phyloP scores from a whole-genome alignment of 2,797 vertebrate species.

The Oophaga sylvatica region DNA sequence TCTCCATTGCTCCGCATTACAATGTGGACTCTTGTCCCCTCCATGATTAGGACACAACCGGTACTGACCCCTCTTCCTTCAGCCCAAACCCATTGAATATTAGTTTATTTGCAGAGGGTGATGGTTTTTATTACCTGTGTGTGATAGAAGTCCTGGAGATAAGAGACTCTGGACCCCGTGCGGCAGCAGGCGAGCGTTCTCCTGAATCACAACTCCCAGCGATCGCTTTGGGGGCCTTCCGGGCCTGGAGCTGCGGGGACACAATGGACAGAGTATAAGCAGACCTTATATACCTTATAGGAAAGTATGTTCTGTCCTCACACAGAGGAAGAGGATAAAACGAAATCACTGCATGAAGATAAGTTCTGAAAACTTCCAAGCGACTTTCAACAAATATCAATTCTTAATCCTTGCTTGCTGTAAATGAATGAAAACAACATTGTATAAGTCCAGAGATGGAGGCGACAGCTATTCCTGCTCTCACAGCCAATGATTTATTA shows the following conservation, averaged over 20 bases:
- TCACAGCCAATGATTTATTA: no score
- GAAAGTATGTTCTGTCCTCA: background rate
- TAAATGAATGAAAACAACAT: no score
- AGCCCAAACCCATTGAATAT: slow-evolving; percentile 74
- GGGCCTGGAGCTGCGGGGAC: slow-evolving; percentile 85
- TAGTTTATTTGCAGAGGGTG: slow-evolving; percentile 74
- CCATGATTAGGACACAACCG: no score
- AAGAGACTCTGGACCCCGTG: slow-evolving; percentile 87
- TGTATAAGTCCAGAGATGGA: no score
- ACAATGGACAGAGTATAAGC: slow-evolving; percentile 42
- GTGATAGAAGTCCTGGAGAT: slow-evolving; percentile 89
- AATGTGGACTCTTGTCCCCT: no score
- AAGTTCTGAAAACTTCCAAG: no score
- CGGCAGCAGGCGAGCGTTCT: slow-evolving; percentile 86
- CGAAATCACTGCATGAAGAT: background rate
- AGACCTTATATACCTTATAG: background rate
- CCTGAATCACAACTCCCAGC: slow-evolving; percentile 85
- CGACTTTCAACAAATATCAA: no score
- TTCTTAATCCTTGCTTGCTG: no score
- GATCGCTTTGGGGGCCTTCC: slow-evolving; percentile 92
- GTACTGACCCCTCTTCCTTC: slow-evolving; percentile 60
- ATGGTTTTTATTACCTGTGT: slow-evolving; percentile 83
- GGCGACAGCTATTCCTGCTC: no score
- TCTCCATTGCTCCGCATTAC: no score
- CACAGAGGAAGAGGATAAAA: background rate